Evolutionary conservation across 2,797 vertebrate genomes (phyloP).

Genomic region (Peromyscus attwateri): DNA sequence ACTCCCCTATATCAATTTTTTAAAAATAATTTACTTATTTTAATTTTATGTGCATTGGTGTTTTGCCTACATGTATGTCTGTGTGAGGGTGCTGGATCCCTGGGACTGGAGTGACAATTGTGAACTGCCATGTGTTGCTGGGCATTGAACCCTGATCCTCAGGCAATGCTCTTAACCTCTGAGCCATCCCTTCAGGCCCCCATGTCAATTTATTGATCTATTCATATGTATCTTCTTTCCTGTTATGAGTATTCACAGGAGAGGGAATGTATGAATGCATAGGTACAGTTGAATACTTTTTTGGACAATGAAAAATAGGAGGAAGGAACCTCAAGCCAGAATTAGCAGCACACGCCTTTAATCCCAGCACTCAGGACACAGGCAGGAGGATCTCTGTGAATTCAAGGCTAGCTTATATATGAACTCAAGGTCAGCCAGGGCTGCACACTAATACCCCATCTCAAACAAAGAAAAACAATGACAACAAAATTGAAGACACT

Average conservation of each 20-base stretch:
- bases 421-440: neutral
- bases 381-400: neutral
- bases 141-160: neutral
- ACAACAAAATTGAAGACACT: neutral
- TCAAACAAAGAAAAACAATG: neutral
- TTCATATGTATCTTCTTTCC: neutral
- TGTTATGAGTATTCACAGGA: neutral
- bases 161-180: neutral
- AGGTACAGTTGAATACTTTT: neutral
- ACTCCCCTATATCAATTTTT: neutral
- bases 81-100: neutral
- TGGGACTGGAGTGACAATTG: neutral
- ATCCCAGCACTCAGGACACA: neutral
- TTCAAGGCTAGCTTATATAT: neutral
- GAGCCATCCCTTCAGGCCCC: neutral
- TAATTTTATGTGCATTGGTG: neutral
- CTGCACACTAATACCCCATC: neutral
- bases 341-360: neutral
- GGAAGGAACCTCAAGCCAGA: neutral
- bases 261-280: neutral
- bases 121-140: neutral
- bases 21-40: neutral
- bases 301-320: constrained; percentile 15
- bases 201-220: neutral
- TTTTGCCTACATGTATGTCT: neutral